Conservation (phyloP, 2,888 invertebrate species). For the Cantharis rustica region DNA sequence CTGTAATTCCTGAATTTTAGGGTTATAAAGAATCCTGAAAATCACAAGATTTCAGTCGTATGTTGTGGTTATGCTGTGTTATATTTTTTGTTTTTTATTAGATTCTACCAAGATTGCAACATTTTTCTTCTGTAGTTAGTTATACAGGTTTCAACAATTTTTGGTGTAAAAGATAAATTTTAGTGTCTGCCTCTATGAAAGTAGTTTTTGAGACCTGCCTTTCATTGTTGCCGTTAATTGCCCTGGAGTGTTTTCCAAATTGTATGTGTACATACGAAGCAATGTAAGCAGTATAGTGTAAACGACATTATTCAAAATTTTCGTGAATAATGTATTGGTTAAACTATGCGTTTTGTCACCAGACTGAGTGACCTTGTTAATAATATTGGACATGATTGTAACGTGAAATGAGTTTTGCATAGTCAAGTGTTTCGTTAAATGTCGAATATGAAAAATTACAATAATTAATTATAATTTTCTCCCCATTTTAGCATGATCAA, state of each 20-base stretch:
- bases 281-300: neutral
- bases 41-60: neutral
- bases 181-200: neutral
- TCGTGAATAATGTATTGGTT: neutral
- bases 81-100: neutral
- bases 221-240: neutral
- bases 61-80: neutral
- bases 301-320: neutral
- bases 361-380: neutral
- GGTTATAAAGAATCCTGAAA: neutral
- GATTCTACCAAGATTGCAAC: neutral
- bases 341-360: neutral
- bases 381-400: neutral
- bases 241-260: neutral
- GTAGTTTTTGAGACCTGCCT: neutral
- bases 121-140: neutral
- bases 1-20: neutral
- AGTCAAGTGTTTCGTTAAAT: neutral
- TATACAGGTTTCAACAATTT: neutral
- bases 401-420: neutral
- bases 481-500: neutral
- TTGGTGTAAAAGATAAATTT: neutral
- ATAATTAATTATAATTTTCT: neutral
- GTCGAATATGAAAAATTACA: neutral
- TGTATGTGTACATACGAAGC: neutral